These are phyloP conservation scores for Cancer borealis DNA, from an alignment of 2,888 invertebrate genomes.

Conservation along the genomic window DNA sequence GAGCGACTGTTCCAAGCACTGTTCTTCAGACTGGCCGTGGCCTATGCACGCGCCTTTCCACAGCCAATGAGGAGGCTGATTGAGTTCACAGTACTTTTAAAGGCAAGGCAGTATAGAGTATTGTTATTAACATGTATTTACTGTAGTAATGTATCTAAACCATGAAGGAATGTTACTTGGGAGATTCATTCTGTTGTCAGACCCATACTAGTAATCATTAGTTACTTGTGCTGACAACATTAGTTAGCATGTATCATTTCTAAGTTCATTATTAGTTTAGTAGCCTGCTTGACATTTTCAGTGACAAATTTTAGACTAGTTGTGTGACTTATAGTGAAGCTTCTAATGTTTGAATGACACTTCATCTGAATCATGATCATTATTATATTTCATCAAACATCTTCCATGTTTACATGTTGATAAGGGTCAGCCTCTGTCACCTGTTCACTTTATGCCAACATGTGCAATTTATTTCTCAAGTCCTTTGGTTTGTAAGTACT, in stretches of 20 bases:
- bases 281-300: background rate
- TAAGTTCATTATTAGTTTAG: background rate
- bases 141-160: background rate
- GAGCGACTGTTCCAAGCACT: constrained; percentile 96
- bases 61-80: constrained; percentile 81
- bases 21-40: constrained; percentile 94
- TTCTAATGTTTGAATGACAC: background rate
- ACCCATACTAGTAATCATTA: background rate
- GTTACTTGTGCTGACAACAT: background rate
- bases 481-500: background rate
- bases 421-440: background rate
- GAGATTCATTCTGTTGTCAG: background rate
- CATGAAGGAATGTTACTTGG: background rate
- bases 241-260: background rate
- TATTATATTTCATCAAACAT: background rate
- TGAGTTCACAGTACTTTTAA: constrained; percentile 82
- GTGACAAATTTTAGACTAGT: background rate
- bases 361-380: background rate
- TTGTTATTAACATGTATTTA: background rate
- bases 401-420: background rate
- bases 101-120: constrained; percentile 83
- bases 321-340: background rate
- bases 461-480: background rate
- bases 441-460: background rate
- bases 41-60: constrained; percentile 93